Conservation (phyloP, 2,113 vertebrate genomes). For the Lipotes vexillifer region DNA sequence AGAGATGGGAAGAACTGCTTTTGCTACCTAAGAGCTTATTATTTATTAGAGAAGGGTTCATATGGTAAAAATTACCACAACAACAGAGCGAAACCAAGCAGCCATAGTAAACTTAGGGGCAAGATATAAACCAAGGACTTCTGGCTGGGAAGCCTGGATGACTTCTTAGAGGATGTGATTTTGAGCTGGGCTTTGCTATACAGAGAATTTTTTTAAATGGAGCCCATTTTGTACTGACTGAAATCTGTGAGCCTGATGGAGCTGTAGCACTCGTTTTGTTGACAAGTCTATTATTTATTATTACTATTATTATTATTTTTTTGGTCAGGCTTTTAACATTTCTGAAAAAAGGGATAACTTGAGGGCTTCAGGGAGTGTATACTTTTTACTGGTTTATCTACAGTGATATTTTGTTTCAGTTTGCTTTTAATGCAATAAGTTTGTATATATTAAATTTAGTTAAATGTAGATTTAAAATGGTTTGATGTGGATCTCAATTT, state of each 20-base stretch:
- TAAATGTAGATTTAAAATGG: neutral
- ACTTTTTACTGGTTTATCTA: neutral
- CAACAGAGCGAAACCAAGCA: neutral
- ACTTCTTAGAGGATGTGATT: neutral
- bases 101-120: neutral
- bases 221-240: neutral
- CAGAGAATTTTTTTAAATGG: neutral
- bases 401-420: constrained; percentile 13
- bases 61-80: neutral
- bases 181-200: neutral
- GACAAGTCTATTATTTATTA: neutral
- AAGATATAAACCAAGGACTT: neutral
- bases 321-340: neutral
- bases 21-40: neutral
- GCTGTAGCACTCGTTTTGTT: neutral
- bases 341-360: neutral
- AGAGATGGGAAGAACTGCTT: neutral
- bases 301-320: no score
- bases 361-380: neutral
- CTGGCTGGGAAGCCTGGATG: neutral
- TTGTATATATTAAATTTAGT: neutral
- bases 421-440: neutral
- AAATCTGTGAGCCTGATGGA: neutral
- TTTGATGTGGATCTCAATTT: neutral
- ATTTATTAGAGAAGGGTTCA: neutral